These are phyloP conservation scores for Junonia oenone DNA, from an alignment of 2,888 invertebrate genomes.

Conservation along the genomic window DNA sequence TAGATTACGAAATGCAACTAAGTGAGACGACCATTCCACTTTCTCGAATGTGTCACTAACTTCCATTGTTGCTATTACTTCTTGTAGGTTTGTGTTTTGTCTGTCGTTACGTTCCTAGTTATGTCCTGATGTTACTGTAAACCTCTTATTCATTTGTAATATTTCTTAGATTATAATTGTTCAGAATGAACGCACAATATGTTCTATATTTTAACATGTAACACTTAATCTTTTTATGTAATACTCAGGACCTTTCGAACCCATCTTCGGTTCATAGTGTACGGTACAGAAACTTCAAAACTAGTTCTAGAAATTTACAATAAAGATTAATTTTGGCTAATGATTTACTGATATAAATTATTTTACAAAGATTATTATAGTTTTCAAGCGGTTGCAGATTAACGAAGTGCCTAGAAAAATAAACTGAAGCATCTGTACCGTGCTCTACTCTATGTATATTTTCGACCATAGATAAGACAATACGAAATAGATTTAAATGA, in stretches of 20 bases:
- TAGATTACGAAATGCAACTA: slow-evolving; percentile 70
- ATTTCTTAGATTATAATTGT: background rate
- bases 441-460: slow-evolving; percentile 39
- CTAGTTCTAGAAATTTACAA: slow-evolving; percentile 11
- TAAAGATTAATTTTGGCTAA: slow-evolving; percentile 11
- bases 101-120: slow-evolving; percentile 30
- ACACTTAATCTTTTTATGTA: slow-evolving; percentile 2
- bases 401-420: slow-evolving; percentile 23
- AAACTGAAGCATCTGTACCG: slow-evolving; percentile 12
- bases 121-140: slow-evolving; percentile 21
- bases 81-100: slow-evolving; percentile 27
- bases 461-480: slow-evolving; percentile 77
- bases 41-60: slow-evolving; percentile 59
- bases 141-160: background rate
- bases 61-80: slow-evolving; percentile 68
- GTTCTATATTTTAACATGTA: slow-evolving; percentile 3
- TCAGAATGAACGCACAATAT: slow-evolving; percentile 21
- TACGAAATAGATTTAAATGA: slow-evolving; percentile 66
- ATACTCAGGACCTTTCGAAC: slow-evolving; percentile 19
- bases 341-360: background rate
- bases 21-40: slow-evolving; percentile 54
- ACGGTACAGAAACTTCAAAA: slow-evolving; percentile 13
- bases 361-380: slow-evolving; percentile 7
- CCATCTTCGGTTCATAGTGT: slow-evolving; percentile 8
- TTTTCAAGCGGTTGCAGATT: slow-evolving; percentile 8